Evolutionary conservation across 2,113 vertebrate genomes (phyloP).

Genomic region (Hyperopisus bebe): DNA sequence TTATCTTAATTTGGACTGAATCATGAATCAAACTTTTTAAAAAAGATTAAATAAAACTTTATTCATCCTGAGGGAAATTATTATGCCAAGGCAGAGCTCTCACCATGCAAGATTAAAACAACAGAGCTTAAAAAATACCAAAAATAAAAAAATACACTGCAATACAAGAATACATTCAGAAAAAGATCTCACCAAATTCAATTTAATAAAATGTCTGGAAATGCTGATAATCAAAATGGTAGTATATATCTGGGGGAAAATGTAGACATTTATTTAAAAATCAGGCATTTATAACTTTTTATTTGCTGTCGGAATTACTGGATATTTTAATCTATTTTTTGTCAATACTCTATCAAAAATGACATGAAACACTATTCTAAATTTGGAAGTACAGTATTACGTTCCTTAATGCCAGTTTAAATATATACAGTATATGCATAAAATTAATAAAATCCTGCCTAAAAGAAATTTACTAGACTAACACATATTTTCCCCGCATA

Average conservation of each 20-base stretch:
- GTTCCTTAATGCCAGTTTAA: neutral
- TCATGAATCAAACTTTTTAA: neutral
- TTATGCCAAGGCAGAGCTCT: neutral
- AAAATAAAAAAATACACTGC: neutral
- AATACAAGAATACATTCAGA: neutral
- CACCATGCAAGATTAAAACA: neutral
- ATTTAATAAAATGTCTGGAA: neutral
- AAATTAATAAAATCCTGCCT: neutral
- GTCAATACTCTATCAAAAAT: neutral
- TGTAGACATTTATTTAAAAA: neutral
- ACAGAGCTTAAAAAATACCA: neutral
- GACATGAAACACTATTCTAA: neutral
- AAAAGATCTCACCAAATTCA: neutral
- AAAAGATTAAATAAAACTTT: neutral
- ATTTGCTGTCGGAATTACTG: neutral
- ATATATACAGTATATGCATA: neutral
- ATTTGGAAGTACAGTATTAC: neutral
- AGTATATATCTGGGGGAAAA: neutral
- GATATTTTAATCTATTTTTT: neutral
- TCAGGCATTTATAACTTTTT: neutral
- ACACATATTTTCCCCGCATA: neutral
- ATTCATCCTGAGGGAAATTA: neutral
- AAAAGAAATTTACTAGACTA: neutral
- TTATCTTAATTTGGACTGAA: neutral
- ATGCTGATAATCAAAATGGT: neutral